Percentiles rank a stretch among this genome's conserved stretches.
Conservation (phyloP, 2,113 vertebrate species). For the Actenoides hombroni region DNA sequence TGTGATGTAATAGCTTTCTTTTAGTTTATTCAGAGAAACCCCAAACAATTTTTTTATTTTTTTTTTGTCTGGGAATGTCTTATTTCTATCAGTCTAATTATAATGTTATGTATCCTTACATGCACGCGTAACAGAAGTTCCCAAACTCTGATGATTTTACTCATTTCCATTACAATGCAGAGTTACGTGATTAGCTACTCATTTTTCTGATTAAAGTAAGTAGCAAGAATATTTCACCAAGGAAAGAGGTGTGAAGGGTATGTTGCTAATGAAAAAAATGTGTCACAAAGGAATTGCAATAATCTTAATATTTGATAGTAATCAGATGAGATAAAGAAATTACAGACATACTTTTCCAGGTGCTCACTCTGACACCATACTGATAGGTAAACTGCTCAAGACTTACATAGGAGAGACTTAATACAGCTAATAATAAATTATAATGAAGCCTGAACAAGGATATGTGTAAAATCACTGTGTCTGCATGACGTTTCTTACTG, state of each 20-base stretch:
- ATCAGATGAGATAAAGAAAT: not conserved
- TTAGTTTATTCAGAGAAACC: not conserved
- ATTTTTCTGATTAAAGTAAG: not conserved
- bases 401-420: not conserved
- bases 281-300: not conserved
- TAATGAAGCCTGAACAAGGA: not conserved
- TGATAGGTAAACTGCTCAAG: not conserved
- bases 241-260: not conserved
- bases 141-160: not conserved
- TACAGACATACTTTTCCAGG: not conserved
- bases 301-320: not conserved
- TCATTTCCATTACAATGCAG: not conserved
- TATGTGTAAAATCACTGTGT: not conserved
- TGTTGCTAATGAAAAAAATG: conserved; percentile 21
- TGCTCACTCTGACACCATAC: not conserved
- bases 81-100: not conserved
- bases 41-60: not conserved
- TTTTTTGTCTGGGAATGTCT: not conserved
- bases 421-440: not conserved
- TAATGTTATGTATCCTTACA: not conserved
- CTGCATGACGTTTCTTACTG: not conserved
- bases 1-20: not conserved
- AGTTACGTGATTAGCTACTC: not conserved
- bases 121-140: not conserved
- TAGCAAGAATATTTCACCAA: not conserved